A percentile compares a stretch with the other conserved stretches of the same genome.
These are phyloP conservation scores for Marisa cornuarietis DNA, from an alignment of 1,140 invertebrate genomes.

Conservation along the genomic window DNA sequence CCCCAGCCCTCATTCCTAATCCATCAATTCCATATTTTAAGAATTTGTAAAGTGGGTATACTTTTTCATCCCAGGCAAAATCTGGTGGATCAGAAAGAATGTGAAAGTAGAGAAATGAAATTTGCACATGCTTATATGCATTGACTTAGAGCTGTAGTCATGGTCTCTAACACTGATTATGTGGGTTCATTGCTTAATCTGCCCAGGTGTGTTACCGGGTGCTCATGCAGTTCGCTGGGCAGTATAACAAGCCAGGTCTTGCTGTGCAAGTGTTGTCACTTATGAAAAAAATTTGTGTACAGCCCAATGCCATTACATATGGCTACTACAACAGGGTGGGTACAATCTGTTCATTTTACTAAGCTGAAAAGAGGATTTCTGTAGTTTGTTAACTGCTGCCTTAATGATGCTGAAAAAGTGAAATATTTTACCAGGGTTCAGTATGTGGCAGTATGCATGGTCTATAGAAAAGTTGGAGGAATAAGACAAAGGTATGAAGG, in stretches of 20 bases:
- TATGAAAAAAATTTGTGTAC: constrained; percentile 93
- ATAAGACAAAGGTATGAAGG: no score
- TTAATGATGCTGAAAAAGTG: background rate
- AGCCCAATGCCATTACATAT: constrained; percentile 98
- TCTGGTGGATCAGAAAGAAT: no score
- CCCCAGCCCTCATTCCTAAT: no score
- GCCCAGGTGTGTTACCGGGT: constrained; percentile 92
- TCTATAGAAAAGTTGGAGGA: background rate
- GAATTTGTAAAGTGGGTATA: no score
- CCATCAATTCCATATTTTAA: no score
- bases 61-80: no score
- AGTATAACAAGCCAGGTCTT: constrained; percentile 90
- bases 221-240: constrained; percentile 98
- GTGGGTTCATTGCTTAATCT: constrained; percentile 30
- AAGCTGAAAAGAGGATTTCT: no score
- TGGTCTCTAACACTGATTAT: background rate
- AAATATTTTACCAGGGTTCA: background rate
- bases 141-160: no score
- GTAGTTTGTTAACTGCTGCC: no score
- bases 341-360: background rate
- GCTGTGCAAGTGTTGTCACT: constrained; percentile 94
- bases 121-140: no score
- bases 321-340: constrained; percentile 79
- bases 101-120: no score
- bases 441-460: background rate